Conservation (phyloP, 2,113 vertebrate genomes). For the Malurus alboscapulatus region DNA sequence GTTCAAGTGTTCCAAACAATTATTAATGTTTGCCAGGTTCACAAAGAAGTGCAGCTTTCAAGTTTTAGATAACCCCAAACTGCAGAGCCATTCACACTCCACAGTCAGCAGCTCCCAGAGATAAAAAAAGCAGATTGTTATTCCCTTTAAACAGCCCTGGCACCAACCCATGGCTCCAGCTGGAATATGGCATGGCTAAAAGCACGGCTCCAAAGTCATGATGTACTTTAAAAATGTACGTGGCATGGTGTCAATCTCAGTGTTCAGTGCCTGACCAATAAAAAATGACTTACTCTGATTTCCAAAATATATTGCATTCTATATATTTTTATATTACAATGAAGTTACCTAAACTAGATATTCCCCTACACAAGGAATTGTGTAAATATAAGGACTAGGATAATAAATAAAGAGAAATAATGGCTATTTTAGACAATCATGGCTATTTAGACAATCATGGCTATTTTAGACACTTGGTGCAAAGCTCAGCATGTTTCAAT, state of each 20-base stretch:
- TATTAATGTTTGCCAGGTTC: not conserved
- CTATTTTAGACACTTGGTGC: not conserved
- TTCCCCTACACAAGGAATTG: not conserved
- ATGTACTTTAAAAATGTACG: not conserved
- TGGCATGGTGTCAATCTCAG: not conserved
- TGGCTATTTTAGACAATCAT: not conserved
- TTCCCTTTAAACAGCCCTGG: not conserved
- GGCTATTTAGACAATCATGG: not conserved
- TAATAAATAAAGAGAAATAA: not conserved
- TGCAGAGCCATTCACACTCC: not conserved
- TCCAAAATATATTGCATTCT: not conserved
- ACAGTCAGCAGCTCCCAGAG: not conserved
- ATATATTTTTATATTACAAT: not conserved
- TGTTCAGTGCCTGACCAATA: not conserved
- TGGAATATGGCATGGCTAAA: not conserved
- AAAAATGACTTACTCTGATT: not conserved
- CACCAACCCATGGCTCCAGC: fast-evolving
- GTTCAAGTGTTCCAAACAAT: not conserved
- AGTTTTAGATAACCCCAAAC: not conserved
- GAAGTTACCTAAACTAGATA: not conserved
- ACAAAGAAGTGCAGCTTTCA: not conserved
- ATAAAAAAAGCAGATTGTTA: not conserved
- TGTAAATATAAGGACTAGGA: not conserved
- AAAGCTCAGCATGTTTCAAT: not conserved
- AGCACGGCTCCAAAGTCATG: not conserved